phyloP scores from a whole-genome alignment of 2,888 invertebrate species.

The Hemithea aestivaria region DNA sequence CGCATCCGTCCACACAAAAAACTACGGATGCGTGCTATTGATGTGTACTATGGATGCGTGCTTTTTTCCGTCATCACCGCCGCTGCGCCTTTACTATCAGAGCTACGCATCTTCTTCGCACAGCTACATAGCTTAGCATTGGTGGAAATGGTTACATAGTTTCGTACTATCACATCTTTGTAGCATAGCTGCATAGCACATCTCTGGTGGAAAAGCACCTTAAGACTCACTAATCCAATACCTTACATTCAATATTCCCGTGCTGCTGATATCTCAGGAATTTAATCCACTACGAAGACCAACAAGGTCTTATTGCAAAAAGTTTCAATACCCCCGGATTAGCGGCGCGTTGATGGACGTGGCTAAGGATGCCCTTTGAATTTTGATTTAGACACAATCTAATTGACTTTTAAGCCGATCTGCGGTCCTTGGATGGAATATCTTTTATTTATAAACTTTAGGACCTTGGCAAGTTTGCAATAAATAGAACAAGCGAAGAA shows the following conservation, averaged over 20 bases:
- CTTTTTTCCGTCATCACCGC: too few species aligned
- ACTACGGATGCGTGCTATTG: too few species aligned
- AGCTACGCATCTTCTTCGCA: too few species aligned
- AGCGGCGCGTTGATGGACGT: slow-evolving; percentile 13
- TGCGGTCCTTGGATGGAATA: neutral
- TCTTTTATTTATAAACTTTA: slow-evolving; percentile 4
- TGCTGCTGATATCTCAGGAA: slow-evolving; percentile 27
- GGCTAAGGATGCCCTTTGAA: slow-evolving; percentile 17
- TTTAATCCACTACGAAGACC: slow-evolving; percentile 32
- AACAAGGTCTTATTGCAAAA: slow-evolving; percentile 21
- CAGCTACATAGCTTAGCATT: too few species aligned
- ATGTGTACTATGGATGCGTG: too few species aligned
- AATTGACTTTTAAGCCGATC: slow-evolving; percentile 10
- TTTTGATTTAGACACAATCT: slow-evolving; percentile 15
- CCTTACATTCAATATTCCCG: slow-evolving; percentile 3
- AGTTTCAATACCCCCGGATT: slow-evolving; percentile 28
- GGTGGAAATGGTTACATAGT: too few species aligned
- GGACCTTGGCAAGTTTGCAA: neutral
- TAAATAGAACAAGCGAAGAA: neutral
- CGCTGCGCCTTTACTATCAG: too few species aligned
- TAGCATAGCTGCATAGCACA: too few species aligned
- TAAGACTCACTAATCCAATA: too few species aligned
- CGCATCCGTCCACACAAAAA: too few species aligned
- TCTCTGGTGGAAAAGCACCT: too few species aligned
- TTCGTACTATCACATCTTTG: too few species aligned